These are phyloP conservation scores for Caenorhabditis sinica DNA, from an alignment of 2,888 invertebrate species.

Conservation along the genomic window DNA sequence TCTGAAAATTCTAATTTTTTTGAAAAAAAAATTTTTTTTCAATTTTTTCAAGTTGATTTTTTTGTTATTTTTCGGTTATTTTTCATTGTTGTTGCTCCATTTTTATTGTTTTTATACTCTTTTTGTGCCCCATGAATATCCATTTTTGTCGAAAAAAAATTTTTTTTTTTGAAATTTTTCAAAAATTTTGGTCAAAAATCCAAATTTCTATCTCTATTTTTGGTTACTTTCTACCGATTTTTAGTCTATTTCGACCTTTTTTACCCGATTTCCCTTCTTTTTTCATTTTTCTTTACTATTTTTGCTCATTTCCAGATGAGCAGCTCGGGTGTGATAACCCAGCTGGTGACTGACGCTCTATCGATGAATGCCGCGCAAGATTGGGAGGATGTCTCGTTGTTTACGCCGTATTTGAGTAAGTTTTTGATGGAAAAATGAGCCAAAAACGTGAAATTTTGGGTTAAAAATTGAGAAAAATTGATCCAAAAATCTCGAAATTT, in stretches of 20 bases:
- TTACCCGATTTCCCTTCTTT: slow-evolving; percentile 3
- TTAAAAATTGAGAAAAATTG: neutral
- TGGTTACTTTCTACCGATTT: neutral
- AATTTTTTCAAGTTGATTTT: neutral
- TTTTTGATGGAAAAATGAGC: neutral
- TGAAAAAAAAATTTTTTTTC: neutral
- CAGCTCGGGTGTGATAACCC: slow-evolving; percentile 68
- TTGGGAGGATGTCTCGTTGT: slow-evolving; percentile 78
- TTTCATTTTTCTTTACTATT: neutral
- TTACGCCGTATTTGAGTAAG: slow-evolving; percentile 77
- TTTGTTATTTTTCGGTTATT: neutral
- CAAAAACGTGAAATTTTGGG: too few species aligned
- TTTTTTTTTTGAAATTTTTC: neutral
- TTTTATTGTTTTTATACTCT: neutral
- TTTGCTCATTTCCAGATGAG: slow-evolving; percentile 53
- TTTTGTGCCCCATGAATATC: neutral
- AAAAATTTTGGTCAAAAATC: neutral
- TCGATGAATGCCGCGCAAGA: slow-evolving; percentile 77
- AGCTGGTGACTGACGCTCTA: slow-evolving; percentile 70
- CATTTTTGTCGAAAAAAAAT: neutral
- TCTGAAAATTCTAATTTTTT: slow-evolving; percentile 1
- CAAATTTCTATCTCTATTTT: neutral
- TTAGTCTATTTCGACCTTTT: neutral
- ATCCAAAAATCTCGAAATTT: neutral
- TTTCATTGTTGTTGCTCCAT: neutral